Conservation (phyloP, 2,113 vertebrate genomes). For the Lepus europaeus region DNA sequence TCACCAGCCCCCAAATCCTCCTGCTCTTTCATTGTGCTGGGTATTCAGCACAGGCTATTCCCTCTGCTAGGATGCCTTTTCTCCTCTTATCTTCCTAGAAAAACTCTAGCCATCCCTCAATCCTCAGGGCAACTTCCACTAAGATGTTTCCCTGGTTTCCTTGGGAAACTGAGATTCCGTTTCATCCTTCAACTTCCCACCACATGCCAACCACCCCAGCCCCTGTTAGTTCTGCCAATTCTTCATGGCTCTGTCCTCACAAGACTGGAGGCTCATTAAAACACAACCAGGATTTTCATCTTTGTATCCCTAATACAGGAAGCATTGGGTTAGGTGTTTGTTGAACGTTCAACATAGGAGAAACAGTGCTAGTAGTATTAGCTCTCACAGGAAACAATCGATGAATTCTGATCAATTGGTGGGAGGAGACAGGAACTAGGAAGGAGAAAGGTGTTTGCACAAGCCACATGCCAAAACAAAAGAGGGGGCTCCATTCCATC, state of each 20-base stretch:
- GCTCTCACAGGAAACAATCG: neutral
- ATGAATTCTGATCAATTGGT: neutral
- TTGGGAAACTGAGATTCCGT: neutral
- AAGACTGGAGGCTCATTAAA: neutral
- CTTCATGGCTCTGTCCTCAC: neutral
- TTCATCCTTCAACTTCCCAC: neutral
- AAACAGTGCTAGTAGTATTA: neutral
- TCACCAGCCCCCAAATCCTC: neutral
- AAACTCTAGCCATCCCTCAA: neutral
- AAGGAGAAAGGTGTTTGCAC: neutral
- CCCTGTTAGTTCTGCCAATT: neutral
- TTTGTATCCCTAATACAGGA: neutral
- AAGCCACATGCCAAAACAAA: neutral
- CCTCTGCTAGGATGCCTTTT: neutral
- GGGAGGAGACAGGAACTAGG: neutral
- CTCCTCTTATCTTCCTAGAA: neutral
- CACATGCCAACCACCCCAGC: no score
- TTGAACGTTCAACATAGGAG: neutral
- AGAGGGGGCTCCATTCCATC: neutral
- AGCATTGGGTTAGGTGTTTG: slow-evolving; percentile 4
- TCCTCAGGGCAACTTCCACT: neutral
- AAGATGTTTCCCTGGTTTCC: neutral
- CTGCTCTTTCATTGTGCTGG: neutral
- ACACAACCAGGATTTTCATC: neutral
- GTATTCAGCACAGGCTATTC: neutral